phyloP scores from a whole-genome alignment of 2,888 invertebrate species.

The Noctua pronuba region DNA sequence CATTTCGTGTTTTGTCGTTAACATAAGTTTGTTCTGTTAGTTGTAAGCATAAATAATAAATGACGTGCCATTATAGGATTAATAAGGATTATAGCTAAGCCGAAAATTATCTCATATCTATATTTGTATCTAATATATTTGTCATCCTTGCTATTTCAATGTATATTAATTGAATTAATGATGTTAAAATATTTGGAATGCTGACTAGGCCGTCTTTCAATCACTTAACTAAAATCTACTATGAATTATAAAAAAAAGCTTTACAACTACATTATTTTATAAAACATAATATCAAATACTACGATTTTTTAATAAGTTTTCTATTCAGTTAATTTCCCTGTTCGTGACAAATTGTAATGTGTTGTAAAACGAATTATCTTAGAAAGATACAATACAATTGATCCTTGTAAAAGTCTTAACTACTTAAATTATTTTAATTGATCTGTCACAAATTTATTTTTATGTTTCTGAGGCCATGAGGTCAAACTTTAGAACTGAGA shows the following conservation, averaged over 20 bases:
- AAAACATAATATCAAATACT: neutral
- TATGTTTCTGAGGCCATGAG: slow-evolving; percentile 40
- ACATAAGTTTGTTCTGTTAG: slow-evolving; percentile 56
- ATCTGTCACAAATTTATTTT: slow-evolving; percentile 51
- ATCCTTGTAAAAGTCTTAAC: slow-evolving; percentile 41
- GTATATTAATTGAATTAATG: slow-evolving; percentile 29
- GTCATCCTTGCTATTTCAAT: slow-evolving; percentile 43
- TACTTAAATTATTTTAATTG: slow-evolving; percentile 53
- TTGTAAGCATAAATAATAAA: slow-evolving; percentile 56
- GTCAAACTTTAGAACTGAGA: slow-evolving; percentile 9
- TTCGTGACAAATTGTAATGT: slow-evolving; percentile 75
- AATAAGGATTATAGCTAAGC: slow-evolving; percentile 56
- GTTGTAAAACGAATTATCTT: slow-evolving; percentile 66
- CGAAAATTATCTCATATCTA: slow-evolving; percentile 51
- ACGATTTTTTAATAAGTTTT: neutral
- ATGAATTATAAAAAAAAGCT: neutral
- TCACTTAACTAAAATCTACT: neutral
- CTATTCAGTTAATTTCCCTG: neutral
- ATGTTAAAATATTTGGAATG: slow-evolving; percentile 24
- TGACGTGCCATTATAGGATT: slow-evolving; percentile 59
- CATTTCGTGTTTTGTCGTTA: slow-evolving; percentile 65
- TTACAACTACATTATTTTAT: neutral
- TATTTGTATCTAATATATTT: slow-evolving; percentile 53
- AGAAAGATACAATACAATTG: slow-evolving; percentile 61
- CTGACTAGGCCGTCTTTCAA: slow-evolving; percentile 8